Evolutionary conservation across 2,797 vertebrate species (phyloP).

Genomic region (Pangasius sanitwongsei): DNA sequence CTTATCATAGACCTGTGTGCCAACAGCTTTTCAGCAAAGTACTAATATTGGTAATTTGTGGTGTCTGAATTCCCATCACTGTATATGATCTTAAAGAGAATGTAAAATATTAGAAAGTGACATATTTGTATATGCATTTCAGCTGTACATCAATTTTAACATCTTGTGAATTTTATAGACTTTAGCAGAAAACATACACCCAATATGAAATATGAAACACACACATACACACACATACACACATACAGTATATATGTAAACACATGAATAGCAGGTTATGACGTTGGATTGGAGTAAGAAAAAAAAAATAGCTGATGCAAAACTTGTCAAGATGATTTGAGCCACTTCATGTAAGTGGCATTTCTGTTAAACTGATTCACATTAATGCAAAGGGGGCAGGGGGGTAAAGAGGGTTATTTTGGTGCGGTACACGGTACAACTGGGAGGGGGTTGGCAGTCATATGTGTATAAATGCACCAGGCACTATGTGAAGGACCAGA

Average conservation of each 20-base stretch:
- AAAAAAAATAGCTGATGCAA: not conserved
- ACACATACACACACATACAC: no score
- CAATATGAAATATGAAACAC: not conserved
- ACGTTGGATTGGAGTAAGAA: not conserved
- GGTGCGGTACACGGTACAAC: constrained; percentile 25
- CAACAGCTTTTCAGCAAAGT: not conserved
- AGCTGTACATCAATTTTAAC: not conserved
- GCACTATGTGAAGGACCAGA: constrained; percentile 34
- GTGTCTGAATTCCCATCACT: not conserved
- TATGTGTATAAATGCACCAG: constrained; percentile 70
- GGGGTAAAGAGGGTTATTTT: constrained; percentile 25
- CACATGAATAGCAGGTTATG: not conserved
- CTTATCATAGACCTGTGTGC: not conserved
- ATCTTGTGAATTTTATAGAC: not conserved
- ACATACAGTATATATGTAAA: no score
- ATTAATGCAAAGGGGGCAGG: constrained; percentile 15
- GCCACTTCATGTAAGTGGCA: constrained; percentile 36
- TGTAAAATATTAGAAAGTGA: not conserved
- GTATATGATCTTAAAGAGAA: not conserved
- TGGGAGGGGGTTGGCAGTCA: constrained; percentile 64
- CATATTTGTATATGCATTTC: not conserved
- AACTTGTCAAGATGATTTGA: not conserved
- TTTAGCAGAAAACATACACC: not conserved
- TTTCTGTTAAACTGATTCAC: constrained; percentile 24
- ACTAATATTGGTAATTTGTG: not conserved